Base-by-base conservation (phyloP, 2,113 vertebrate genomes). In the Sialia sialis region DNA sequence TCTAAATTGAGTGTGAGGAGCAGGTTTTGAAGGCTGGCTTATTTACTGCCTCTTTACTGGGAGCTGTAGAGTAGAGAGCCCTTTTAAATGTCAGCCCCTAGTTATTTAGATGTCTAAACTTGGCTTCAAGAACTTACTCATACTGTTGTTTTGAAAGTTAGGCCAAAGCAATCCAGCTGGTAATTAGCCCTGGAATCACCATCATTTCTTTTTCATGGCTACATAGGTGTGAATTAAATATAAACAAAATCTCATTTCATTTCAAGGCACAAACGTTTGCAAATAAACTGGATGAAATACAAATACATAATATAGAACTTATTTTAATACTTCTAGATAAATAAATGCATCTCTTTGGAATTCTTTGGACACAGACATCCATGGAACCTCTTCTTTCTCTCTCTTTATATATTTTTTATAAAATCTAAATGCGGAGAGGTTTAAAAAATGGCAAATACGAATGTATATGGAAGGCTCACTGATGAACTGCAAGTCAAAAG, bases 191-290 rank as follows among this genome's bases (percentile, higher is more conserved):
- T 89, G 74, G 94, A 94, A 96, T 60, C 74, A 66, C 25, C 38
- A 52, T 29, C 16, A 1, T 17, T 41, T 78, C 67, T 95, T 88
- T 62, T 75, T 94, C 89, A 93, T 90, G 91, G 91, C 89, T 95
- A 92, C 74, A 44, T 52, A 38, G 64, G 51, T 85, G 85, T 78
- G 89, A 95, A 88, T 89, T 85, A 87, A 91, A 86, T 85, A 95
- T 43, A 92, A 95, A 52, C 48, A 85, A 76, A 95, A 95, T 14
- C 62, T 87, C 84, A 64, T 83, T 91, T 95, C 26, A 86, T 90
- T 94, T 97, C 95, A 97, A 97, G 96, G 95, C 97, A 97, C 96
- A 93, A 95, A 95, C 46, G 6, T 96, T 96, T 96, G 94, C 95
- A 97, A 96, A 95, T 89, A 91, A 96, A 93, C 21, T 79, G 62